Evolutionary conservation across 2,113 vertebrate species (phyloP).

Genomic region (Emydura subglobosa): DNA sequence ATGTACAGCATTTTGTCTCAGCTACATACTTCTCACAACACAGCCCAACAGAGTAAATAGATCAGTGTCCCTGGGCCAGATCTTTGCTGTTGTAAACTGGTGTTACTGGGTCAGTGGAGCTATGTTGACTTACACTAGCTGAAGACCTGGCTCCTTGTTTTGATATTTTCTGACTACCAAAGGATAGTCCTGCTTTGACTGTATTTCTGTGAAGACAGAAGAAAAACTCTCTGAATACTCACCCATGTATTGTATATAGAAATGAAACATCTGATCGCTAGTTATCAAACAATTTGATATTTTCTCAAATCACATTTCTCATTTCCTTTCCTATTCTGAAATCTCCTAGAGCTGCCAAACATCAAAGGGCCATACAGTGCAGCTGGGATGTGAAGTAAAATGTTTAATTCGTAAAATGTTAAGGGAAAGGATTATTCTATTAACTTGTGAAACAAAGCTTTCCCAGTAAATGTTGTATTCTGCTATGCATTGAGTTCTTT

Average conservation of each 20-base stretch:
- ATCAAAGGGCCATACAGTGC: constrained; percentile 46
- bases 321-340: not conserved
- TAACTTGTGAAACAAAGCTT: constrained; percentile 57
- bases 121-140: not conserved
- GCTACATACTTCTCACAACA: constrained; percentile 7
- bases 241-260: not conserved
- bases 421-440: constrained; percentile 55
- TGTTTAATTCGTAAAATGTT: not conserved
- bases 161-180: not conserved
- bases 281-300: not conserved
- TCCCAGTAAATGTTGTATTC: constrained; percentile 49
- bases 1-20: constrained; percentile 43
- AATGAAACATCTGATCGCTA: not conserved
- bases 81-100: not conserved
- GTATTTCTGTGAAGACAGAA: constrained; percentile 27
- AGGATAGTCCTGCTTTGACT: constrained; percentile 4
- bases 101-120: not conserved
- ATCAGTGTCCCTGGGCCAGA: not conserved
- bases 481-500: not conserved
- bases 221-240: not conserved
- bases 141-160: constrained; percentile 23
- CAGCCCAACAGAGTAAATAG: not conserved
- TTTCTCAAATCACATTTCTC: not conserved
- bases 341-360: not conserved
- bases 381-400: constrained; percentile 3